phyloP scores from a whole-genome alignment of 2,888 invertebrate species.

The Dicranocentrus wangi region DNA sequence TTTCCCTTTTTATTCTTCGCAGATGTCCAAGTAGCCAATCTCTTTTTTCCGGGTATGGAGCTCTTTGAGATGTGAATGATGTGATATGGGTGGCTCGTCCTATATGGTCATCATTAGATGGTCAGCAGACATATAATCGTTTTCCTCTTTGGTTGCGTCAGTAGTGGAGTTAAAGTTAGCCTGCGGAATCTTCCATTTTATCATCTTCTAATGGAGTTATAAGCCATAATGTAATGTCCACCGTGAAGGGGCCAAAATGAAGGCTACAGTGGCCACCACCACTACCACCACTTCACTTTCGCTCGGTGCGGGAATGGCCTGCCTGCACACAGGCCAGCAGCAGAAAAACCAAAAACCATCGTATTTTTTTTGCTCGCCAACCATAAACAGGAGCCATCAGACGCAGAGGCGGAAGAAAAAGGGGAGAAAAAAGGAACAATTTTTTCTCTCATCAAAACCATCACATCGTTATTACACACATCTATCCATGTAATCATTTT shows the following conservation, averaged over 20 bases:
- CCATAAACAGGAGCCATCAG: slow-evolving; percentile 21
- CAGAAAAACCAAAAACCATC: no score
- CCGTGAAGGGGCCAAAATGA: slow-evolving; percentile 20
- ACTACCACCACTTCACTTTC: not conserved
- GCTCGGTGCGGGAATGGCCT: no score
- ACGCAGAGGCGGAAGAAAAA: slow-evolving; percentile 20
- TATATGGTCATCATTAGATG: not conserved
- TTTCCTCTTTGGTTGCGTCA: slow-evolving; percentile 40
- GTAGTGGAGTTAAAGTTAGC: slow-evolving; percentile 30
- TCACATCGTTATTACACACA: slow-evolving; percentile 52
- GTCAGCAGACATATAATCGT: slow-evolving; percentile 13
- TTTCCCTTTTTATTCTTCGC: not conserved
- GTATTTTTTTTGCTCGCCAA: slow-evolving; percentile 8
- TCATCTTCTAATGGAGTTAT: slow-evolving; percentile 73
- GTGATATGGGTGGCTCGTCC: not conserved
- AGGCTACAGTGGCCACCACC: slow-evolving; percentile 3
- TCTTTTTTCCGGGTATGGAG: no score
- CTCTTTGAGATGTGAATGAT: not conserved
- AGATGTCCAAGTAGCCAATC: no score
- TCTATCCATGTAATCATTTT: slow-evolving; percentile 55
- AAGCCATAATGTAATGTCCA: slow-evolving; percentile 72
- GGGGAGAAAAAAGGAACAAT: slow-evolving; percentile 6
- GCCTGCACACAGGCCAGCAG: not conserved
- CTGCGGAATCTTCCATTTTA: slow-evolving; percentile 68
- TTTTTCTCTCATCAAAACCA: slow-evolving; percentile 45